These are phyloP conservation scores for Hirudinaria manillensis DNA, from an alignment of 2,888 invertebrate species.

Conservation along the genomic window DNA sequence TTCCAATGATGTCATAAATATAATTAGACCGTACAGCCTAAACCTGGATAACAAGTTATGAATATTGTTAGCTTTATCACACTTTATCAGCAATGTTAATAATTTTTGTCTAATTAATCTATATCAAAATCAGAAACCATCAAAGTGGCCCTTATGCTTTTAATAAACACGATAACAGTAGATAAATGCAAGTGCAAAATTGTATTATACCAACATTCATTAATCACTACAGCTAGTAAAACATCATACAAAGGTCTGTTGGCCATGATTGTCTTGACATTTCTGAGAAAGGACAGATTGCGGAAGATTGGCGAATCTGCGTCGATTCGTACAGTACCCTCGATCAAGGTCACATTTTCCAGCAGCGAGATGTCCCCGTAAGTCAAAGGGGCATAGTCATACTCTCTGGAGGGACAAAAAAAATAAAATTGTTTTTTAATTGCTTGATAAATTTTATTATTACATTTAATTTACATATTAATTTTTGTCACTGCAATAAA, in stretches of 20 bases:
- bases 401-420: background rate
- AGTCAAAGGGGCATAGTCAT: background rate
- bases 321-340: background rate
- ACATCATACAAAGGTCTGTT: background rate
- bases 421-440: too few relatives aligned
- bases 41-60: too few relatives aligned
- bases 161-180: background rate
- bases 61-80: too few relatives aligned
- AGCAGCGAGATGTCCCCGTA: background rate
- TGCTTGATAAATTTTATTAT: too few relatives aligned
- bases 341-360: slow-evolving; percentile 14
- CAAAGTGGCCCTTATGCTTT: background rate
- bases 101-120: too few relatives aligned
- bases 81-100: too few relatives aligned
- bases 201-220: too few relatives aligned
- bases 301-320: background rate
- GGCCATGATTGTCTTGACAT: background rate
- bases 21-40: background rate
- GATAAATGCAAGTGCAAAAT: background rate
- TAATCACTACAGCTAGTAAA: too few relatives aligned
- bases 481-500: too few relatives aligned
- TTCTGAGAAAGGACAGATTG: slow-evolving; percentile 11
- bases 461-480: too few relatives aligned
- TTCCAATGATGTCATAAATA: background rate
- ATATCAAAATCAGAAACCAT: too few relatives aligned